These are phyloP conservation scores for Aphis gossypii DNA, from an alignment of 1,140 invertebrate genomes.

Conservation along the genomic window DNA sequence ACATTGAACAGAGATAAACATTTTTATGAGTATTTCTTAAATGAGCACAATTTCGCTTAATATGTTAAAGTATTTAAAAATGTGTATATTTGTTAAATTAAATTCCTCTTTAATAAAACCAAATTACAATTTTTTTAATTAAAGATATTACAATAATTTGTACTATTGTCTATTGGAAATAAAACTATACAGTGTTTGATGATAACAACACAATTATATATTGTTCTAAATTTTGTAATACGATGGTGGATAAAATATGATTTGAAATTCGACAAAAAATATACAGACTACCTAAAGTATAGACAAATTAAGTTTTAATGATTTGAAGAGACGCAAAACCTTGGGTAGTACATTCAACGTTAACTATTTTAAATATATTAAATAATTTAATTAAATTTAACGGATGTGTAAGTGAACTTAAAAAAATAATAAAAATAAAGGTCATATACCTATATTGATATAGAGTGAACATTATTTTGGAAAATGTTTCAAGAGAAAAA, in stretches of 20 bases:
- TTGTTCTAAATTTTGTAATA: not conserved
- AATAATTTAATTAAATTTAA: not conserved
- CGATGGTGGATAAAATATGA: not conserved
- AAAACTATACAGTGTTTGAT: not conserved
- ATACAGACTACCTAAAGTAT: not conserved
- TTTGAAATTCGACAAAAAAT: not conserved
- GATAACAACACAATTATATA: not conserved
- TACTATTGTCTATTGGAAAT: not conserved
- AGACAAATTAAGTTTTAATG: conserved; percentile 28
- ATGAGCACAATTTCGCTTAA: not conserved
- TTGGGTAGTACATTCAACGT: not conserved
- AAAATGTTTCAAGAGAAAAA: not conserved
- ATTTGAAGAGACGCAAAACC: not conserved
- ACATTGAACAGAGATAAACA: not conserved
- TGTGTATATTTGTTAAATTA: not conserved
- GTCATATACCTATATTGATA: not conserved
- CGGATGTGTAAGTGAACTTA: not conserved
- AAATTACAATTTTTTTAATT: not conserved
- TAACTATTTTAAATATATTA: not conserved
- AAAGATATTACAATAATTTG: not conserved
- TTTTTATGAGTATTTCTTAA: not conserved
- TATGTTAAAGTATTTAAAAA: no score
- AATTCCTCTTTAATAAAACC: not conserved
- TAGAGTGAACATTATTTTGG: not conserved
- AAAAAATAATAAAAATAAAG: not conserved